Conservation (phyloP, 2,113 vertebrate genomes). For the Eolophus roseicapilla region DNA sequence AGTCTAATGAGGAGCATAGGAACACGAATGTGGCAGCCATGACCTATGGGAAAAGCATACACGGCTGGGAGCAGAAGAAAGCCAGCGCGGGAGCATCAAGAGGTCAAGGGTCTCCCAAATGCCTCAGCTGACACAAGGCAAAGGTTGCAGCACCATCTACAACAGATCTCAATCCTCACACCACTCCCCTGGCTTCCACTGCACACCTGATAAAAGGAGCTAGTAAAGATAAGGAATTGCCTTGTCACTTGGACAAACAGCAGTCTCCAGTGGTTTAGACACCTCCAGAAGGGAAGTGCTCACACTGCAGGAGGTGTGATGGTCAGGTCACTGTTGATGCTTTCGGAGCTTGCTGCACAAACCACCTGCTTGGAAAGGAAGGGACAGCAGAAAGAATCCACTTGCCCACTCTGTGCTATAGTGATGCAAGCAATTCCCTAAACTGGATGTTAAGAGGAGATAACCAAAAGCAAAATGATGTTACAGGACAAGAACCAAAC, state of each 20-base stretch:
- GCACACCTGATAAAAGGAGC: neutral
- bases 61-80: neutral
- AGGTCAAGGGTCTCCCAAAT: neutral
- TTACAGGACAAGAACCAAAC: neutral
- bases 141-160: neutral
- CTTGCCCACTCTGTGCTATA: accelerated
- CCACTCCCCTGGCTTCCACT: neutral
- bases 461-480: neutral
- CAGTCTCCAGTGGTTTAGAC: neutral
- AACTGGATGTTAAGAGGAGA: neutral
- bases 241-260: neutral
- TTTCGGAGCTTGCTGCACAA: neutral
- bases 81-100: accelerated
- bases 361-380: neutral
- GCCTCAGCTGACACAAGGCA: neutral
- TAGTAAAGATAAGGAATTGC: neutral
- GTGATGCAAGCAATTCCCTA: neutral
- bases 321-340: neutral
- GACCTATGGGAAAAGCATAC: neutral
- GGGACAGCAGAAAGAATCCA: neutral
- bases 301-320: neutral
- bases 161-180: neutral
- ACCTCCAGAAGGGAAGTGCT: neutral
- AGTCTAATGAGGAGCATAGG: neutral
- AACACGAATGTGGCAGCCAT: neutral